Conservation (phyloP, 2,113 vertebrate species). For the Centropus unirufus region DNA sequence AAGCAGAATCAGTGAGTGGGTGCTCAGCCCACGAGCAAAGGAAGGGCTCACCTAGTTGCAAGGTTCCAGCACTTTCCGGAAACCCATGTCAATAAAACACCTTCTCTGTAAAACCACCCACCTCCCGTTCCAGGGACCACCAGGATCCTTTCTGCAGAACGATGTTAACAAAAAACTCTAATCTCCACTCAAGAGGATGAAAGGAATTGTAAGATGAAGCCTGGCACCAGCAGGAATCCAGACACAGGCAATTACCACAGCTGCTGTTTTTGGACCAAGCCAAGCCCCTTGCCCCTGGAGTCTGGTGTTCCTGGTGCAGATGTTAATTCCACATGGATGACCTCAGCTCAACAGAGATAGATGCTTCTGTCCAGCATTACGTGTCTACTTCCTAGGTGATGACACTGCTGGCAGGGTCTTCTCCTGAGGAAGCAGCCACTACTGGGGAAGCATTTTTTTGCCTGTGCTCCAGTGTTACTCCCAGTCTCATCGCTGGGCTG, state of each 20-base stretch:
- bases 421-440: background rate
- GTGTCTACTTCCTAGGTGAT: rapidly evolving
- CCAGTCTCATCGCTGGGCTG: background rate
- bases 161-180: background rate
- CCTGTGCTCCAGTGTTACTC: background rate
- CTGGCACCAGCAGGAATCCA: background rate
- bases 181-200: background rate
- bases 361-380: background rate
- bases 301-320: background rate
- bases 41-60: background rate
- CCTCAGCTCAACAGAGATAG: background rate
- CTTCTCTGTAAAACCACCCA: background rate
- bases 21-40: background rate
- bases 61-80: background rate
- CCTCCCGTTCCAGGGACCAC: background rate
- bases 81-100: background rate
- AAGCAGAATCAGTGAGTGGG: background rate
- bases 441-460: background rate
- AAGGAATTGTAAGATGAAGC: background rate
- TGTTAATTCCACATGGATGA: background rate
- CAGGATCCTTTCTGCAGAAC: background rate
- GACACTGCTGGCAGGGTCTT: background rate
- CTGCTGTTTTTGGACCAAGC: background rate
- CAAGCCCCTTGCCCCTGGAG: background rate
- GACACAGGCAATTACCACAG: background rate